Base-by-base conservation (phyloP, 2,113 vertebrate genomes). In the Alouatta palliata region DNA sequence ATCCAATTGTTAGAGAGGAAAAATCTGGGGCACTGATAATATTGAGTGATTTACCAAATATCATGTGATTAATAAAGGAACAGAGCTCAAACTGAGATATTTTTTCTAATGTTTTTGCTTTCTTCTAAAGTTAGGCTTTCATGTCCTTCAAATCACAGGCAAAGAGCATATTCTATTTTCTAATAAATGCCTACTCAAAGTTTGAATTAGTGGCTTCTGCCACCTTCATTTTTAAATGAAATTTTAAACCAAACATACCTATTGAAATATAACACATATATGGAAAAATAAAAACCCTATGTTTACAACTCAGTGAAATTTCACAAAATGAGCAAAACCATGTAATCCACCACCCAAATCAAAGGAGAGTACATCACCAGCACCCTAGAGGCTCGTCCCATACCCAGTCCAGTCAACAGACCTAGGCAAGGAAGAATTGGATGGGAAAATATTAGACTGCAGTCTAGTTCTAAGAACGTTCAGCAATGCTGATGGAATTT, bases 41-140 rank as follows among this genome's bases (percentile, higher is more conserved):
- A 4, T 58, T 37, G 66, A 87, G 19, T 85, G 19, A 56, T 43
- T 97, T 85, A 40, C 35, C 73, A 88, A 80, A 79, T 96, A 93
- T 64, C 32, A 27, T 21, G 11, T 71, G 10, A 19, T 23, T 61
- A 70, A 52, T 75, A 71, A 89, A 71, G 5, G 35, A 21, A 37
- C 56, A 88, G 20, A 82, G 20, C 27, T 92, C 21, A 91, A 23
- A 93, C 0, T 13, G 9, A 77, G 91, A 80, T 20, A 64, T 61
- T n/a, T 90, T 92, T 91, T 93, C 35, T 94, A 71, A 56, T 71
- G 0, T 82, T 84, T 86, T 6, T 87, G 1, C 37, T 68, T 92
- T 56, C 90, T 86, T 64, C 61, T 71, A 23, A 87, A 66, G 9
- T 73, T 52, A 68, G 52, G 5, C 0, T 86, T 91, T 89, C 37